Evolutionary conservation across 2,113 vertebrate species (phyloP).

Genomic region (Genyomyrus donnyi): DNA sequence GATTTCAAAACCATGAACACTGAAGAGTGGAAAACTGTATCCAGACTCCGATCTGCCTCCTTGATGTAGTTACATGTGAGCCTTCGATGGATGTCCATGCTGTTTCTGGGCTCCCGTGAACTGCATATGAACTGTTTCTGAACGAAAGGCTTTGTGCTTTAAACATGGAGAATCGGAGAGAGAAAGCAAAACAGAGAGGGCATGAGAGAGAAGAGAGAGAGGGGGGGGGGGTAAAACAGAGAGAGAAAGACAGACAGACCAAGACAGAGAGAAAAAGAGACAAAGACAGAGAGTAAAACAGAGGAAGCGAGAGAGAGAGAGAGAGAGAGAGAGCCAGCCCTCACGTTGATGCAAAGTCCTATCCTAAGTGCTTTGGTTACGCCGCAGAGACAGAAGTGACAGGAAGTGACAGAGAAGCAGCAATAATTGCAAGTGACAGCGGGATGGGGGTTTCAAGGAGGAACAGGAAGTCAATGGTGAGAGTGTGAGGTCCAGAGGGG

Average conservation of each 20-base stretch:
- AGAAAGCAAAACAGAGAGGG: background rate
- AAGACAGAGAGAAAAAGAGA: background rate
- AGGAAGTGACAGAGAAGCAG: background rate
- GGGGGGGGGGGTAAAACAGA: background rate
- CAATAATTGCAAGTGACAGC: background rate
- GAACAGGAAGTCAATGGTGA: background rate
- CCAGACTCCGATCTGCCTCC: background rate
- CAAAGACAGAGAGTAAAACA: background rate
- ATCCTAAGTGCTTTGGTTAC: background rate
- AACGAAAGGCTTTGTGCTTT: background rate
- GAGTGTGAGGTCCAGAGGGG: background rate
- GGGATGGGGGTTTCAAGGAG: background rate
- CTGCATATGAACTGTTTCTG: background rate
- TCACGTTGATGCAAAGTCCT: background rate
- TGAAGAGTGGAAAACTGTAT: background rate
- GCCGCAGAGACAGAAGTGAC: background rate
- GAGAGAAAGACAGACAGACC: background rate
- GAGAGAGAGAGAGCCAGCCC: background rate
- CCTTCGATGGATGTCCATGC: background rate
- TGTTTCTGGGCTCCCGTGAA: background rate
- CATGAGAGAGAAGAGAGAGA: background rate
- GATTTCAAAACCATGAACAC: background rate
- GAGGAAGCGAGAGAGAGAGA: background rate
- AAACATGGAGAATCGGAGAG: background rate
- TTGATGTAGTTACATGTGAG: background rate